These are phyloP conservation scores for Ecliptopera silaceata DNA, from an alignment of 2,888 invertebrate species.

Conservation along the genomic window DNA sequence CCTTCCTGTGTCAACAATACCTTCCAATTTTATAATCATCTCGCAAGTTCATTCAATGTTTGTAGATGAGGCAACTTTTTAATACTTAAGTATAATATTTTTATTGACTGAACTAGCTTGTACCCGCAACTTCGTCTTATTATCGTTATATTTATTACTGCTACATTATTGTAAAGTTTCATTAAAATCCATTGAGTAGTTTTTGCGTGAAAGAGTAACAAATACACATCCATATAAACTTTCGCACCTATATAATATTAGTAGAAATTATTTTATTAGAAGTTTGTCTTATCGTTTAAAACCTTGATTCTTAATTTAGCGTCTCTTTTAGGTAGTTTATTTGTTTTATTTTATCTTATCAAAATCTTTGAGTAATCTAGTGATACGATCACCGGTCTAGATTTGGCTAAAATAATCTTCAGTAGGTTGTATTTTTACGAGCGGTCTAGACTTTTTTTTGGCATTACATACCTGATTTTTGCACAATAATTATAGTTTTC, in stretches of 20 bases:
- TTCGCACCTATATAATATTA: no score
- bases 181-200: no score
- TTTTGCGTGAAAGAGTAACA: no score
- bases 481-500: neutral
- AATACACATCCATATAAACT: no score
- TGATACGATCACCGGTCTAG: conserved; percentile 27
- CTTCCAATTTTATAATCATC: conserved; percentile 1
- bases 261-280: no score
- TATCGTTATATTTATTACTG: no score
- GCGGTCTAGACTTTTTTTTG: neutral
- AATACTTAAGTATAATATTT: no score
- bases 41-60: no score
- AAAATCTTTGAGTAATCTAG: conserved; percentile 51
- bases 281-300: neutral
- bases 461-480: neutral
- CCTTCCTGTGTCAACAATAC: conserved; percentile 20
- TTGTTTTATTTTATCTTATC: conserved; percentile 54
- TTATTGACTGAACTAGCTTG: no score
- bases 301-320: conserved; percentile 12
- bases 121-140: no score
- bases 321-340: conserved; percentile 25
- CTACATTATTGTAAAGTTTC: no score
- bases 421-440: no score
- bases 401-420: neutral
- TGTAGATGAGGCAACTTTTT: neutral